These are phyloP conservation scores for Odocoileus hemionus DNA, from an alignment of 2,113 vertebrate species.

Conservation along the genomic window DNA sequence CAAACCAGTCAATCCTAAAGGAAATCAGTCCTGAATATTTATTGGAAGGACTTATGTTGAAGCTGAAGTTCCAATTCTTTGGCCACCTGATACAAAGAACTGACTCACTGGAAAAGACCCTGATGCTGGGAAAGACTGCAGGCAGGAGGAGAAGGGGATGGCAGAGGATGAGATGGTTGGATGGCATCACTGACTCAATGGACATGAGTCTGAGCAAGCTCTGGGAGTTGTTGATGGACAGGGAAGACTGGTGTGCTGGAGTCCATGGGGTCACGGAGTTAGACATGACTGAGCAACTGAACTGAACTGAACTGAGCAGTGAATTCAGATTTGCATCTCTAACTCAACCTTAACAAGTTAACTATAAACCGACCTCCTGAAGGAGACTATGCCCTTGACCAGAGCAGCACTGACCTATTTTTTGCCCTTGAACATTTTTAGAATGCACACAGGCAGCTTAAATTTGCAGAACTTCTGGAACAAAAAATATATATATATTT, in stretches of 20 bases:
- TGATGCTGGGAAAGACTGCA: background rate
- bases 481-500: background rate
- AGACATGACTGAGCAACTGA: background rate
- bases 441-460: background rate
- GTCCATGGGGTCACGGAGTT: background rate
- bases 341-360: background rate
- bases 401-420: background rate
- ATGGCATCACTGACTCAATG: background rate
- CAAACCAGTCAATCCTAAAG: background rate
- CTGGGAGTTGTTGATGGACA: background rate
- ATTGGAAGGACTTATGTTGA: background rate
- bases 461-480: background rate
- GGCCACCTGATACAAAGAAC: background rate
- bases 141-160: rapidly evolving
- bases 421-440: background rate
- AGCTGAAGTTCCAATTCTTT: background rate
- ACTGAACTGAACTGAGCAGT: background rate
- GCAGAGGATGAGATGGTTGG: background rate
- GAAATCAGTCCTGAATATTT: background rate
- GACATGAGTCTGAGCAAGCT: background rate
- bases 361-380: background rate
- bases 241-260: background rate
- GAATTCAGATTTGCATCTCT: background rate
- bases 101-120: background rate
- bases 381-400: background rate